Conservation (phyloP, 2,888 invertebrate genomes). For the Acronicta leporina region DNA sequence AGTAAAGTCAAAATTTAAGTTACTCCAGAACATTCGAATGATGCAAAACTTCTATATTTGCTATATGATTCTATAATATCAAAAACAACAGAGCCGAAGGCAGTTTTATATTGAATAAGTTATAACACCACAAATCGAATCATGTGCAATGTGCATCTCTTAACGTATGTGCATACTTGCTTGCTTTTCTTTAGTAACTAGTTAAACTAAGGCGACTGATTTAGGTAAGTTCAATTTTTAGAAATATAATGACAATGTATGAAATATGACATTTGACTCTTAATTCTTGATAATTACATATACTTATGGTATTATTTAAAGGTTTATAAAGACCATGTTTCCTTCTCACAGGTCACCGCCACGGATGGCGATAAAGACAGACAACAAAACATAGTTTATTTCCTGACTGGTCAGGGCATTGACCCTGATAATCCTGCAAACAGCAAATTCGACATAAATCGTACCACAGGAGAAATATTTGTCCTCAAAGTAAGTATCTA, state of each 20-base stretch:
- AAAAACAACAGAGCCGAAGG: constrained; percentile 64
- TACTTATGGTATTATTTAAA: neutral
- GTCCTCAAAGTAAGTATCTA: constrained; percentile 94
- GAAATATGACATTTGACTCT: too few species aligned
- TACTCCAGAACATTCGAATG: constrained; percentile 49
- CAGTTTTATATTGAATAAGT: constrained; percentile 50
- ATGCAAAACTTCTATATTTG: constrained; percentile 39
- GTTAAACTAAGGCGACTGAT: constrained; percentile 16
- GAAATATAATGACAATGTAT: constrained; percentile 4
- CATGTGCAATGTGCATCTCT: constrained; percentile 9
- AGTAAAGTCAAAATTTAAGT: constrained; percentile 37
- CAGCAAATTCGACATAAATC: constrained; percentile 98
- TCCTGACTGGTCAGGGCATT: constrained; percentile 98
- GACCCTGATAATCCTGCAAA: constrained; percentile 98
- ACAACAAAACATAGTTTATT: constrained; percentile 98
- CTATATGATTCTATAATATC: constrained; percentile 57
- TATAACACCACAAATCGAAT: constrained; percentile 22
- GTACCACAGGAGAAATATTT: constrained; percentile 98
- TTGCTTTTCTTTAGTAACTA: constrained; percentile 35
- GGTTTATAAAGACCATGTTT: neutral
- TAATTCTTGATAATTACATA: too few species aligned
- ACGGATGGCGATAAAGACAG: constrained; percentile 98
- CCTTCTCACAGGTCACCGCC: constrained; percentile 94
- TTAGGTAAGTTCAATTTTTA: constrained; percentile 25
- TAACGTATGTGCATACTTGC: constrained; percentile 20